Evolutionary conservation across 1,140 invertebrate species (phyloP).

Genomic region (Drosophila orena): DNA sequence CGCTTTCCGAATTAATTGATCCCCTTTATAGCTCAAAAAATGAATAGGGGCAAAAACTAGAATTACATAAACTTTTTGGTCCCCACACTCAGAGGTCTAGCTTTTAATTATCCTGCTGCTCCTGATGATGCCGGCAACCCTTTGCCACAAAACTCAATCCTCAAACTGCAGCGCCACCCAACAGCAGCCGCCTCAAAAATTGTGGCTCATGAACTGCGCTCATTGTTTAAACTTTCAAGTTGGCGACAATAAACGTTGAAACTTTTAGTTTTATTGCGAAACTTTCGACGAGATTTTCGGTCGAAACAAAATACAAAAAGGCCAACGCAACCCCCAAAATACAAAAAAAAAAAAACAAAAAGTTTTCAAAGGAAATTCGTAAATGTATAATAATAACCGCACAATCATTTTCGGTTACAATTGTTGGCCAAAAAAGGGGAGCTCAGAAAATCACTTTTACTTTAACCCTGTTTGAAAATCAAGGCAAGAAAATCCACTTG

Average conservation of each 20-base stretch:
- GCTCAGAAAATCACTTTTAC: conserved; percentile 58
- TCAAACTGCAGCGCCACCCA: conserved; percentile 1
- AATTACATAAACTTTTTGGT: conserved; percentile 57
- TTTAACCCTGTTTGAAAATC: conserved; percentile 51
- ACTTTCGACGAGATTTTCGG: conserved; percentile 79
- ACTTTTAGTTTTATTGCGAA: conserved; percentile 82
- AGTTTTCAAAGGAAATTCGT: conserved; percentile 36
- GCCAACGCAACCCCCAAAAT: not conserved
- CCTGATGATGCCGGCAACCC: conserved; percentile 42
- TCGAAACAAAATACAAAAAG: conserved; percentile 62
- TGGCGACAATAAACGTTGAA: conserved; percentile 82
- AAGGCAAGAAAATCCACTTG: conserved; percentile 32
- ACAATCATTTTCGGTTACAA: conserved; percentile 49
- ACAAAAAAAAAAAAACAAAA: conserved; percentile 10
- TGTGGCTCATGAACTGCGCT: conserved; percentile 79
- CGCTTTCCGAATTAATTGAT: conserved; percentile 56
- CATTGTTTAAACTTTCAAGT: conserved; percentile 83
- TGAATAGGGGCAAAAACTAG: conserved; percentile 39
- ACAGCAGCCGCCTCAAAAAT: conserved; percentile 38
- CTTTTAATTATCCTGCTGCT: conserved; percentile 70
- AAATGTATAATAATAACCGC: conserved; percentile 81
- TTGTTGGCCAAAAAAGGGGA: conserved; percentile 24
- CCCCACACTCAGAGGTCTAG: conserved; percentile 49
- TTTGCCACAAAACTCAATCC: conserved; percentile 43
- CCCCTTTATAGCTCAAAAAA: conserved; percentile 3